Conservation (phyloP, 2,888 invertebrate genomes). For the Hofmannophila pseudospretella region DNA sequence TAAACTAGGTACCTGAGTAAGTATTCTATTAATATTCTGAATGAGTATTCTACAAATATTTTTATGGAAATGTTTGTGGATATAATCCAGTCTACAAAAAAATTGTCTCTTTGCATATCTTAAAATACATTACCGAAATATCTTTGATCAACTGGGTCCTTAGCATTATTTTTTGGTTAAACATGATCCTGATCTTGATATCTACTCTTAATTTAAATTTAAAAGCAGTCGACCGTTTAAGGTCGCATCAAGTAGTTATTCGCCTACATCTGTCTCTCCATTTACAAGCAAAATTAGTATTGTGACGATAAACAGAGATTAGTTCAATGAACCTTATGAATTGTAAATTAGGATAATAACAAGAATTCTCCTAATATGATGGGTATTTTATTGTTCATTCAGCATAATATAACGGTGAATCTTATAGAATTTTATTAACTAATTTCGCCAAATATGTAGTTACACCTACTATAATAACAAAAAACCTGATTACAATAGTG, state of each 20-base stretch:
- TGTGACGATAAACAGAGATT: conserved; percentile 19
- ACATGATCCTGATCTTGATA: neutral
- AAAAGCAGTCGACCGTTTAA: conserved; percentile 14
- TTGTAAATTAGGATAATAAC: conserved; percentile 20
- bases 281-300: conserved; percentile 32
- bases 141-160: too few relatives aligned
- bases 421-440: conserved; percentile 1
- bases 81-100: too few relatives aligned
- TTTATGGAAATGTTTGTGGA: too few relatives aligned
- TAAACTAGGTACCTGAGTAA: too few relatives aligned
- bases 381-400: conserved; percentile 20
- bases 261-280: conserved; percentile 34
- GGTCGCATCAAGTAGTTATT: conserved; percentile 12
- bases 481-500: too few relatives aligned
- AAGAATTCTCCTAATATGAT: conserved; percentile 18
- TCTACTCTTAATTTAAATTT: conserved; percentile 10
- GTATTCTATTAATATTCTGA: too few relatives aligned
- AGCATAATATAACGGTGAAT: conserved; percentile 25
- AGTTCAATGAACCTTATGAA: conserved; percentile 41
- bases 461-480: neutral
- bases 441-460: neutral
- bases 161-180: neutral
- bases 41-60: too few relatives aligned
- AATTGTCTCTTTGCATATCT: too few relatives aligned
- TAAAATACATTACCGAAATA: too few relatives aligned